Base-by-base conservation (phyloP, 2,113 vertebrate genomes). In the Erythrocebus patas region DNA sequence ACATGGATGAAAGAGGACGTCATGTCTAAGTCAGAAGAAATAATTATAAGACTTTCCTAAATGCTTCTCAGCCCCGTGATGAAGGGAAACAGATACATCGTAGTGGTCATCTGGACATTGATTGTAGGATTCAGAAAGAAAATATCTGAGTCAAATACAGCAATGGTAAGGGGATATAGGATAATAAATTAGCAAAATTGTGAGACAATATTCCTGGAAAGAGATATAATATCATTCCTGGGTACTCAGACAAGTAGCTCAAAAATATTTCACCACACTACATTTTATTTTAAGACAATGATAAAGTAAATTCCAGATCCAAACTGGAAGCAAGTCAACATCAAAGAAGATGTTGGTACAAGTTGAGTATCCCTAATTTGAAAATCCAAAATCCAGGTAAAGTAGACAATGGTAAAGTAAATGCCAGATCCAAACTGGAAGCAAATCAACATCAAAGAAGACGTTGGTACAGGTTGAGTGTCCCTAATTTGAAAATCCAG, bases 211-310 rank as follows among this genome's bases (percentile, higher is more conserved):
- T 86, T 93, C n/a, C 93, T 86, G 25, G 84, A 86, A 92, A 52
- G 45, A 94, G 79, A 61, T 22, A 84, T 45, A 59, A 9, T 50
- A 59, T n/a, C 52, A 10, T 88, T 86, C 70, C 40, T 80, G 57
- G 32, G 22, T 45, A 86, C 50, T 86, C 38, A 61, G 48, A 91
- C 23, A 66, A 84, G 78, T 14, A 35, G 32, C 59, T 80, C 12
- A 50, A 61, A 90, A 93, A 22, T 5, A 83, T 70, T 64, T 95
- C 18, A 50, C 68, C 70, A 64, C 16, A 61, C 13, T 76, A n/a
- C 32, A 89, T 97, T 95, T 91, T 68, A 78, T 89, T 84, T 89
- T 75, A 91, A 76, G 40, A 70, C 75, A 72, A 89, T 14, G 1
- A 32, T 43, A 76, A 96, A 82, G 40, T 91, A 80, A 88, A 70